A percentile compares a stretch with the other conserved stretches of the same genome.
These are phyloP conservation scores for Nomia melanderi DNA, from an alignment of 1,140 invertebrate species.

Conservation along the genomic window DNA sequence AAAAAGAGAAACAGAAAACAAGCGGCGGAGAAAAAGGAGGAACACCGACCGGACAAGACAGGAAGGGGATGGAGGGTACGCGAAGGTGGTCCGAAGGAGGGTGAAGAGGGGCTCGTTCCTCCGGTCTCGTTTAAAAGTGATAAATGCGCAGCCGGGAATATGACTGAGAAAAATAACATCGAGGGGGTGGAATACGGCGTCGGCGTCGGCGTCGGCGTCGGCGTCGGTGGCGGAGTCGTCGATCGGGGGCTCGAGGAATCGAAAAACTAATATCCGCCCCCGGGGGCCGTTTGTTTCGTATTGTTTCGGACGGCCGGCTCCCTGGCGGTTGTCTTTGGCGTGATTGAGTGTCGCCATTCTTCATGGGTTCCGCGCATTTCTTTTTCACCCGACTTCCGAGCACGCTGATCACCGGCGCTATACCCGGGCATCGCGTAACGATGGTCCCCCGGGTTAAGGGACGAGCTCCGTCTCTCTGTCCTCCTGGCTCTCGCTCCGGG, in stretches of 20 bases:
- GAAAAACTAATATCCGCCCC: conserved; percentile 80
- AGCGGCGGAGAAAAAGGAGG: conserved; percentile 32
- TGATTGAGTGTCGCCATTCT: conserved; percentile 79
- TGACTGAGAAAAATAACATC: conserved; percentile 77
- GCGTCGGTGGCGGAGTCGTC: conserved; percentile 31
- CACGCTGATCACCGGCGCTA: conserved; percentile 45
- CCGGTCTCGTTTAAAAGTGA: conserved; percentile 76
- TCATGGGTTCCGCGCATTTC: conserved; percentile 64
- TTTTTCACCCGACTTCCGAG: conserved; percentile 51
- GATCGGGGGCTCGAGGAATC: conserved; percentile 73
- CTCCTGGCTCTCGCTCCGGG: background rate
- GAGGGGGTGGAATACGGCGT: conserved; percentile 24
- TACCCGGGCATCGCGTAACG: conserved; percentile 44
- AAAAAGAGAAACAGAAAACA: no score
- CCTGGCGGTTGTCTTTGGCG: conserved; percentile 72
- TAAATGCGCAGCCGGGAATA: conserved; percentile 77
- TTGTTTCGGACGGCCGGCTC: conserved; percentile 74
- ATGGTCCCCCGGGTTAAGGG: conserved; percentile 15
- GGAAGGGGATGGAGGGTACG: conserved; percentile 31
- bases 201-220: conserved; percentile 19
- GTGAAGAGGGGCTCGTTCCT: conserved; percentile 54
- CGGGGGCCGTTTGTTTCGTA: conserved; percentile 78
- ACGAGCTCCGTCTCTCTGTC: no score
- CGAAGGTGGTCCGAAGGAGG: conserved; percentile 42
- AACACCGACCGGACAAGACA: conserved; percentile 19